Percentiles rank a stretch among this genome's conserved stretches.
Conservation (phyloP, 1,140 invertebrate genomes). For the Cydia pomonella region DNA sequence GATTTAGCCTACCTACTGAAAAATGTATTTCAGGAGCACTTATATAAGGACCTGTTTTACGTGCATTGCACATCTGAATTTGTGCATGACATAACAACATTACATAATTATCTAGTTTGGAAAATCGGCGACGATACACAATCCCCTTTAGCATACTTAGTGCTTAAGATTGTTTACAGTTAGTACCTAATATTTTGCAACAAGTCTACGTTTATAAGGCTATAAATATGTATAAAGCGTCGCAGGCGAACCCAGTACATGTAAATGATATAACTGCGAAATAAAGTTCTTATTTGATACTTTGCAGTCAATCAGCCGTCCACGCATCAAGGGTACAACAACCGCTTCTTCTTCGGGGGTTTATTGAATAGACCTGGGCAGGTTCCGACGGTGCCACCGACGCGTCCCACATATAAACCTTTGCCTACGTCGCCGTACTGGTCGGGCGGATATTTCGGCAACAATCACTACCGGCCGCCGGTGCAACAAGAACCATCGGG, state of each 20-base stretch:
- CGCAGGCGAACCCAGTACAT: constrained; percentile 1
- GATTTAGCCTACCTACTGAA: too few species aligned
- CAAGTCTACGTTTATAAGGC: neutral
- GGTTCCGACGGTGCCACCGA: neutral
- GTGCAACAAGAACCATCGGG: constrained; percentile 54
- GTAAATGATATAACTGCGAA: neutral
- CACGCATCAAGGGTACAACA: constrained; percentile 43
- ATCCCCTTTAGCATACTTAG: too few species aligned
- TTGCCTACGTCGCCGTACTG: constrained; percentile 52
- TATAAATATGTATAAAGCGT: constrained; percentile 9
- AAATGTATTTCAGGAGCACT: too few species aligned
- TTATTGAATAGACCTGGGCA: constrained; percentile 33
- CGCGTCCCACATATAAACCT: neutral
- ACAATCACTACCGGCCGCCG: constrained; percentile 58
- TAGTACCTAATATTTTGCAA: neutral
- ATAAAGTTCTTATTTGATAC: neutral
- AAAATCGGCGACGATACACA: too few species aligned
- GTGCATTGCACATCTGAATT: too few species aligned
- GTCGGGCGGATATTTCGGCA: constrained; percentile 59
- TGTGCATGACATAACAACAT: too few species aligned
- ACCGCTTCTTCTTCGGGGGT: constrained; percentile 44
- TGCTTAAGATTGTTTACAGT: neutral
- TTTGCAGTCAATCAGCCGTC: constrained; percentile 47
- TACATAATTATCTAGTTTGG: too few species aligned
- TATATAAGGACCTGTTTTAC: too few species aligned